Evolutionary conservation across 2,797 vertebrate species (phyloP), one percentile per base, ranked within the genome.

Genomic region (Clarias pachynema): DNA sequence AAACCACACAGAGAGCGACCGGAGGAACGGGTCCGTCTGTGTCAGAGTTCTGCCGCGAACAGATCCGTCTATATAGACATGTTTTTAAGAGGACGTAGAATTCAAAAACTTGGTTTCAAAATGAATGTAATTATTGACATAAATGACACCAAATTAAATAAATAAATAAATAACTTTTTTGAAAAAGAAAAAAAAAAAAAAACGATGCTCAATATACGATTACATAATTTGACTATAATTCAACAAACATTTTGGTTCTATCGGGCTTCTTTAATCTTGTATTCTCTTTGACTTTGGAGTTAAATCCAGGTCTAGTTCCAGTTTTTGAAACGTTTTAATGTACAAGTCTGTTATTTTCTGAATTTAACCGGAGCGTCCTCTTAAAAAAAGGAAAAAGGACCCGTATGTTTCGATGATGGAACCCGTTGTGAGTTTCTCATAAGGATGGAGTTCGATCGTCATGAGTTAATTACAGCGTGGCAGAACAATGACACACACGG

Each of bases 401-500:
- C n/a, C 5, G 18, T 26, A 16, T 49, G 16, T 56, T 26, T 26
- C 24, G 2, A 26, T 29, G 53, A 34, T 2, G 29, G 22, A 22
- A 34, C 74, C 34, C 18, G 18, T 14, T 12, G 26, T 29, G 24
- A 24, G 40, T 53, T 62, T 68, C 31, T 60, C 31, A 63, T 24
- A 15, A 63, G 65, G 44, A n/a, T 6, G 40, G 24, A n/a, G 82
- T 31, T 31, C 53, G 37, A 83, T 31, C 59, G 7, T 0, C 1
- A 6, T 5, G 22, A 59, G 20, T 62, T 80, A 80, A 80, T 80
- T 26, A 65, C 75, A 78, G 56, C 56, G 86, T 87, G 81, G 79
- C 85, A 86, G 84, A 89, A 91, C 88, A 89, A 86, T 89, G 90
- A 92, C 89, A 87, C 86, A 85, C 87, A 82, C 86, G 8, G 70